A percentile compares a stretch with the other conserved stretches of the same genome.
Evolutionary conservation across 2,888 invertebrate genomes (phyloP).

Genomic region (Phlogophora meticulosa): DNA sequence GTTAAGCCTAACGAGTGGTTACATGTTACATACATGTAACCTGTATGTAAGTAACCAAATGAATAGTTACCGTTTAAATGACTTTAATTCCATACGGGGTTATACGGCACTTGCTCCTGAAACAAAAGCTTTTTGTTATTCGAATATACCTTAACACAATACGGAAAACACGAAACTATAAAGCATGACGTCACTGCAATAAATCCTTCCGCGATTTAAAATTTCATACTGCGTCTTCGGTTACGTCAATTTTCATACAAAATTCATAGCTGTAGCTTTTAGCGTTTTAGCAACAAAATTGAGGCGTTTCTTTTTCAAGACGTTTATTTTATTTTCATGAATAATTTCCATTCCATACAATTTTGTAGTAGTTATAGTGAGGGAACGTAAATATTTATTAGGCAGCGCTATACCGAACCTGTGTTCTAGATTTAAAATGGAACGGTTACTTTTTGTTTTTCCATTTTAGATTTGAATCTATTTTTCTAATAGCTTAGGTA

Average conservation of each 20-base stretch:
- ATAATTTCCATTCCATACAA: slow-evolving; percentile 63
- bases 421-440: slow-evolving; percentile 58
- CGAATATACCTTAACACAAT: slow-evolving; percentile 68
- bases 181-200: slow-evolving; percentile 67
- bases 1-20: too few species aligned
- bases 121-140: slow-evolving; percentile 64
- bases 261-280: slow-evolving; percentile 73
- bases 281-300: slow-evolving; percentile 64
- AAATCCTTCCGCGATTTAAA: slow-evolving; percentile 75
- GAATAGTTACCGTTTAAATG: too few species aligned
- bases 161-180: slow-evolving; percentile 69
- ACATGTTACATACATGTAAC: too few species aligned
- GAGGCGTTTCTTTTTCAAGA: slow-evolving; percentile 59
- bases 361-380: slow-evolving; percentile 55
- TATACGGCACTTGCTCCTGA: slow-evolving; percentile 10
- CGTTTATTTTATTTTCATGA: slow-evolving; percentile 62
- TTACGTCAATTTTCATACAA: slow-evolving; percentile 76
- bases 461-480: slow-evolving; percentile 48
- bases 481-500: slow-evolving; percentile 43
- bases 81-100: too few species aligned
- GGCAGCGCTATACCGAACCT: slow-evolving; percentile 48
- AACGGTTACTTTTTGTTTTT: slow-evolving; percentile 25
- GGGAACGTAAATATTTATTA: slow-evolving; percentile 68
- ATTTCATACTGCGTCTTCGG: slow-evolving; percentile 73
- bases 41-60: too few species aligned